These are phyloP conservation scores for Monarcha castaneiventris DNA, from an alignment of 2,113 vertebrate genomes.

Conservation along the genomic window DNA sequence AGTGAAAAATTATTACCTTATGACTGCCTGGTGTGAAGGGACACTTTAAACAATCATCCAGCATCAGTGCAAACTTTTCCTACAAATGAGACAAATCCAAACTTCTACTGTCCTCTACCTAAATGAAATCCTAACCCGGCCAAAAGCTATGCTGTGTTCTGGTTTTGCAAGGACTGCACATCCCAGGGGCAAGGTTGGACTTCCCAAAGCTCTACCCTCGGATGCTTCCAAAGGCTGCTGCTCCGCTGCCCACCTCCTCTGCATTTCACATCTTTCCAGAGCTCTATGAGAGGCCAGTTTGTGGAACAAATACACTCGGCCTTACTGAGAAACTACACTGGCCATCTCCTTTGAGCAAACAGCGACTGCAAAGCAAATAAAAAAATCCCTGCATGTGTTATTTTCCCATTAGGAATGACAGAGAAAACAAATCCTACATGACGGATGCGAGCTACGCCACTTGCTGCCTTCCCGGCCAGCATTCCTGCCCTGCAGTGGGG, in stretches of 20 bases:
- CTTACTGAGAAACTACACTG: not conserved
- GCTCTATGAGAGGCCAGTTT: not conserved
- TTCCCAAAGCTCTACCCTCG: fast-evolving
- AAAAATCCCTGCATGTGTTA: not conserved
- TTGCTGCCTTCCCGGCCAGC: not conserved
- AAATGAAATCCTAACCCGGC: not conserved
- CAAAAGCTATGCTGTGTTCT: not conserved
- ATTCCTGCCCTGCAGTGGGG: not conserved
- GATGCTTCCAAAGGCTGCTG: not conserved
- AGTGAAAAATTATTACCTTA: not conserved
- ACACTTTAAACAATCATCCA: not conserved
- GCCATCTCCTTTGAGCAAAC: not conserved
- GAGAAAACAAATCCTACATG: not conserved
- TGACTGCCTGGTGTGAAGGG: not conserved
- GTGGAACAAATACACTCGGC: not conserved
- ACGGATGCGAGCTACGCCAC: fast-evolving
- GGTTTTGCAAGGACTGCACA: not conserved
- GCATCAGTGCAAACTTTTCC: not conserved
- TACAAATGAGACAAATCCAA: not conserved
- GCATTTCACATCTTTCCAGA: not conserved
- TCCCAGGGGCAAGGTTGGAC: not conserved
- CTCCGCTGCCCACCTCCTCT: not conserved
- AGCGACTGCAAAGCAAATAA: not conserved
- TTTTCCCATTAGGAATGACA: not conserved
- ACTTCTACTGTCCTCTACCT: fast-evolving